Evolutionary conservation across 2,888 invertebrate genomes (phyloP).

Genomic region (Anagyrus pseudococci): DNA sequence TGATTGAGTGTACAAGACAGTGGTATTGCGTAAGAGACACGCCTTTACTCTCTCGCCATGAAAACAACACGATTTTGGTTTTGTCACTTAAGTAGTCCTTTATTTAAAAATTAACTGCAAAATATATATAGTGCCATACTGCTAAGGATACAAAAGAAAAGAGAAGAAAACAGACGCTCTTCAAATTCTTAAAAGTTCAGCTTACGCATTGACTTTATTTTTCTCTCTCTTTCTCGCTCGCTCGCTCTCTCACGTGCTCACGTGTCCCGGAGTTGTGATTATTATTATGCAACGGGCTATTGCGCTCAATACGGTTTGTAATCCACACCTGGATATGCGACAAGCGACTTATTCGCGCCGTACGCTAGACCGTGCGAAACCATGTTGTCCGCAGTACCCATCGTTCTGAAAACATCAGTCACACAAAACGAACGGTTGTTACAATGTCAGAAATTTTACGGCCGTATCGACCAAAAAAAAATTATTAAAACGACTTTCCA

Average conservation of each 20-base stretch:
- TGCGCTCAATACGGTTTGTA: conserved; percentile 41
- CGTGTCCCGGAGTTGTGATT: conserved; percentile 27
- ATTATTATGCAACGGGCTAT: conserved; percentile 29
- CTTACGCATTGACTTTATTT: conserved; percentile 17
- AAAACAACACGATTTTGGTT: too few species aligned
- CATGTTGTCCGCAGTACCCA: conserved; percentile 48
- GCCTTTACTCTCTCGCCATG: conserved; percentile 8
- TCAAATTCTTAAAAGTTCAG: background rate
- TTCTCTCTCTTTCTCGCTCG: conserved; percentile 3
- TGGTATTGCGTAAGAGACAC: conserved; percentile 11
- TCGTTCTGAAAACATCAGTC: conserved; percentile 53
- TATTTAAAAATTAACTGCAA: conserved; percentile 22
- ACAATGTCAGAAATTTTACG: too few species aligned
- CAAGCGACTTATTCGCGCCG: conserved; percentile 48
- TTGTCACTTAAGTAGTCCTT: conserved; percentile 6
- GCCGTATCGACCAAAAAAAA: conserved; percentile 8
- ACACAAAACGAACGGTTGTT: conserved; percentile 44
- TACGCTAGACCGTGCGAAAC: conserved; percentile 46
- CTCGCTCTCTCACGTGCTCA: conserved; percentile 16
- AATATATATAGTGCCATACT: conserved; percentile 19
- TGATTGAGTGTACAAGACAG: conserved; percentile 13
- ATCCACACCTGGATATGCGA: conserved; percentile 48
- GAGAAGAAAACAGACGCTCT: conserved; percentile 12
- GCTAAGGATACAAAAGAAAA: conserved; percentile 18
- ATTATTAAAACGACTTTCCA: conserved; percentile 20